These are phyloP conservation scores for Rhagoletis pomonella DNA, from an alignment of 1,140 invertebrate genomes.

Conservation along the genomic window DNA sequence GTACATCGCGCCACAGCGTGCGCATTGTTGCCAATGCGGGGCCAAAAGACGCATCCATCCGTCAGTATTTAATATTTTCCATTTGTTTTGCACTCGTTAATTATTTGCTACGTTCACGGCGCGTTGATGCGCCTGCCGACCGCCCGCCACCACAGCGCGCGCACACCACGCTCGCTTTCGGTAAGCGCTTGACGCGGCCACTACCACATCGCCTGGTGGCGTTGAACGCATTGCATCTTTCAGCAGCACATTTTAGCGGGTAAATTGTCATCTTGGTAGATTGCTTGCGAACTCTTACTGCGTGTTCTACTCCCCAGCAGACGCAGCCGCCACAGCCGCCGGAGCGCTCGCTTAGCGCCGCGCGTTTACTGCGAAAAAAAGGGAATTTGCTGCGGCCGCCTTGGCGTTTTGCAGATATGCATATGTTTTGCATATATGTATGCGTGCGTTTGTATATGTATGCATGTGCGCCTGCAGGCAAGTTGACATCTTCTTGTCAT, in stretches of 20 bases:
- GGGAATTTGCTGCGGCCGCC: background rate
- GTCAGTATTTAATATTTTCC: constrained; percentile 55
- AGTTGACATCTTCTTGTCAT: constrained; percentile 55
- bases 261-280: constrained; percentile 44
- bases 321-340: background rate
- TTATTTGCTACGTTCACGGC: constrained; percentile 13
- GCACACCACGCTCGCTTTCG: background rate
- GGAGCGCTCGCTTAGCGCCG: background rate
- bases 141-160: background rate
- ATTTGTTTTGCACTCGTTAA: constrained; percentile 50
- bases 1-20: background rate
- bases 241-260: constrained; percentile 40
- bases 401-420: constrained; percentile 41
- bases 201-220: background rate
- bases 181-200: background rate
- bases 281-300: constrained; percentile 1
- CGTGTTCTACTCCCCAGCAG: background rate
- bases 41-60: constrained; percentile 53
- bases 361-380: background rate
- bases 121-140: background rate
- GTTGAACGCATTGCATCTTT: constrained; percentile 44
- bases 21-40: constrained; percentile 6
- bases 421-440: background rate
- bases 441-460: background rate
- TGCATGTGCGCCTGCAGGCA: background rate